These are phyloP conservation scores for Sphinx pinastri DNA, from an alignment of 2,888 invertebrate species.

Conservation along the genomic window DNA sequence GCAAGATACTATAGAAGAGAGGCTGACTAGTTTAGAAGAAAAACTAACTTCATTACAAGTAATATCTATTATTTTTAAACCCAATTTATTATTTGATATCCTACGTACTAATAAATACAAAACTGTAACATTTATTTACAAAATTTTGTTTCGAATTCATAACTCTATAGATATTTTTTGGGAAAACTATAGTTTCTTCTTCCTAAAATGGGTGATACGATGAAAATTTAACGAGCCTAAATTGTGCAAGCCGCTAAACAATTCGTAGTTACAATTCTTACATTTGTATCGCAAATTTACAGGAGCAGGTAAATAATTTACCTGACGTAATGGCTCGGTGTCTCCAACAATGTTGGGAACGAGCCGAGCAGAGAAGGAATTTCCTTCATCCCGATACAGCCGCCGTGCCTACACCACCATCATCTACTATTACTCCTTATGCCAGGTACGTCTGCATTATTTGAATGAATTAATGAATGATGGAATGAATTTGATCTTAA, in stretches of 20 bases:
- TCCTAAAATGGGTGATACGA: too few species aligned
- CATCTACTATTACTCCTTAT: constrained; percentile 83
- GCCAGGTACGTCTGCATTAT: constrained; percentile 70
- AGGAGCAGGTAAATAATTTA: constrained; percentile 92
- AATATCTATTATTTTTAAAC: constrained; percentile 29
- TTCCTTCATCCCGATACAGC: constrained; percentile 95
- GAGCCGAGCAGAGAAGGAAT: constrained; percentile 91
- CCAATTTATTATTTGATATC: not conserved
- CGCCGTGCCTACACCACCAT: constrained; percentile 84
- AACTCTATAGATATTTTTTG: too few species aligned
- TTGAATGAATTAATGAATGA: not conserved
- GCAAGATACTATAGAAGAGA: constrained; percentile 96
- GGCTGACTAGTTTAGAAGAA: constrained; percentile 96
- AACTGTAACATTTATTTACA: not conserved
- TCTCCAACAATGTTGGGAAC: constrained; percentile 90
- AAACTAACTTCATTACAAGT: constrained; percentile 93
- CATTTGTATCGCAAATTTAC: constrained; percentile 25
- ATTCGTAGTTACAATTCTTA: too few species aligned
- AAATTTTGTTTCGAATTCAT: not conserved
- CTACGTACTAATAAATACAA: not conserved
- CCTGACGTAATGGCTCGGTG: constrained; percentile 92
- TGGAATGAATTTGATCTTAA: too few species aligned
- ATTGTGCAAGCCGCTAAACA: too few species aligned
- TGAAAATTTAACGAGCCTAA: too few species aligned
- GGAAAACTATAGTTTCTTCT: too few species aligned